Evolutionary conservation across 2,797 vertebrate genomes (phyloP).

Genomic region (Micromesistius poutassou): DNA sequence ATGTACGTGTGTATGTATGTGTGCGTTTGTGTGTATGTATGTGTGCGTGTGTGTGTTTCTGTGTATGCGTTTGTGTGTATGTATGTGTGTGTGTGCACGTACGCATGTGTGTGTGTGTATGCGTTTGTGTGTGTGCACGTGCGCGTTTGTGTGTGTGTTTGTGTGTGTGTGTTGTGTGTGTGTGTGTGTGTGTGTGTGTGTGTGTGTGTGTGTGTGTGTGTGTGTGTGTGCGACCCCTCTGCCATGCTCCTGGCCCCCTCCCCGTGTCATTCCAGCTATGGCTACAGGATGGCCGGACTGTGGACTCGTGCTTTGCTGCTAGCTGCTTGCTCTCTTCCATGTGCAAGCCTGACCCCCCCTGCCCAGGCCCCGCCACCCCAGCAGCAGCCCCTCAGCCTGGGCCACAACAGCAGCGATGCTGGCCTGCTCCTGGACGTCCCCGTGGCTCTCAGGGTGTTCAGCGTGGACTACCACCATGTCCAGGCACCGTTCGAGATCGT

Average conservation of each 20-base stretch:
- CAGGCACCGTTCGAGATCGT: slow-evolving; percentile 82
- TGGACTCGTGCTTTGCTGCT: slow-evolving; percentile 41
- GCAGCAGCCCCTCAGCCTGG: slow-evolving; percentile 29
- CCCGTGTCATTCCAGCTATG: slow-evolving; percentile 50
- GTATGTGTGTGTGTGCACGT: background rate
- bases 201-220: slow-evolving; percentile 10
- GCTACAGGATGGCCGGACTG: slow-evolving; percentile 50
- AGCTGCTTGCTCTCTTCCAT: slow-evolving; percentile 24
- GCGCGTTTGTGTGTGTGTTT: background rate
- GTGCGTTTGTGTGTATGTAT: slow-evolving; percentile 13
- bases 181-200: slow-evolving; percentile 13
- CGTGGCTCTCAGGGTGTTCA: slow-evolving; percentile 64
- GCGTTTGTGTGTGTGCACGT: background rate
- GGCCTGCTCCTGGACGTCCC: slow-evolving; percentile 42
- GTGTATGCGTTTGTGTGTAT: slow-evolving; percentile 14
- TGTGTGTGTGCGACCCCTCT: slow-evolving; percentile 11
- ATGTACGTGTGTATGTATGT: background rate
- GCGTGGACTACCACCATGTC: slow-evolving; percentile 80
- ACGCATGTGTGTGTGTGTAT: background rate
- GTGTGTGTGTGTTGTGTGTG: slow-evolving; percentile 17
- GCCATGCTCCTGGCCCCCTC: slow-evolving; percentile 33
- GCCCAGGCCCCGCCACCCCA: slow-evolving; percentile 30
- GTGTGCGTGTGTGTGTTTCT: background rate
- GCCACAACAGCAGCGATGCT: slow-evolving; percentile 41
- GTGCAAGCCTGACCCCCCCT: slow-evolving; percentile 32